phyloP scores from a whole-genome alignment of 64 coral and sea anemone genomes.

The Dendrophyllia cribrosa region DNA sequence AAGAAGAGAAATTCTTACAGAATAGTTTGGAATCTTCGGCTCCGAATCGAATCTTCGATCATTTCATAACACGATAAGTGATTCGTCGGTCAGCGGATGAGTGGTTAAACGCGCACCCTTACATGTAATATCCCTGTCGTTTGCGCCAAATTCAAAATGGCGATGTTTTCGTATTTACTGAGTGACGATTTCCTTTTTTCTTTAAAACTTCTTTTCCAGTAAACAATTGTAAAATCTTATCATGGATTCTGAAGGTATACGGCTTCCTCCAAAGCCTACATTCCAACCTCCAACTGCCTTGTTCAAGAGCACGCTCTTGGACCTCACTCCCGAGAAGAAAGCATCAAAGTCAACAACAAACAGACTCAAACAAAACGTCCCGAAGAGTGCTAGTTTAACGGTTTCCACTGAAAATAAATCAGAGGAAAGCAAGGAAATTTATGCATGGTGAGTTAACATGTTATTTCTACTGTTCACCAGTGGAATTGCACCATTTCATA shows the following conservation, averaged over 20 bases:
- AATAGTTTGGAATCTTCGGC: too few species aligned
- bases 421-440: neutral
- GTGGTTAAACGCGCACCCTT: neutral
- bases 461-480: neutral
- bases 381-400: neutral
- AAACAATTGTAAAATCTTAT: neutral
- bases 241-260: constrained; percentile 72
- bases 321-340: constrained; percentile 89
- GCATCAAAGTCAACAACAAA: constrained; percentile 26
- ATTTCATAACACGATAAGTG: neutral
- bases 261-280: constrained; percentile 71
- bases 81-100: constrained; percentile 12
- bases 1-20: too few species aligned
- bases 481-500: too few species aligned
- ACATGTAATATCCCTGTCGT: neutral
- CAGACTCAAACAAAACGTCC: neutral
- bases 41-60: too few species aligned
- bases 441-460: neutral
- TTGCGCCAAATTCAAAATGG: constrained; percentile 46
- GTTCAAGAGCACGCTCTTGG: constrained; percentile 69
- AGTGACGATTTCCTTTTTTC: too few species aligned
- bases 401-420: neutral
- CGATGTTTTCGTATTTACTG: too few species aligned
- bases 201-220: neutral
- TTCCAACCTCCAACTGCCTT: constrained; percentile 33